phyloP scores from a whole-genome alignment of 2,113 vertebrate species.

The Heptranchias perlo region DNA sequence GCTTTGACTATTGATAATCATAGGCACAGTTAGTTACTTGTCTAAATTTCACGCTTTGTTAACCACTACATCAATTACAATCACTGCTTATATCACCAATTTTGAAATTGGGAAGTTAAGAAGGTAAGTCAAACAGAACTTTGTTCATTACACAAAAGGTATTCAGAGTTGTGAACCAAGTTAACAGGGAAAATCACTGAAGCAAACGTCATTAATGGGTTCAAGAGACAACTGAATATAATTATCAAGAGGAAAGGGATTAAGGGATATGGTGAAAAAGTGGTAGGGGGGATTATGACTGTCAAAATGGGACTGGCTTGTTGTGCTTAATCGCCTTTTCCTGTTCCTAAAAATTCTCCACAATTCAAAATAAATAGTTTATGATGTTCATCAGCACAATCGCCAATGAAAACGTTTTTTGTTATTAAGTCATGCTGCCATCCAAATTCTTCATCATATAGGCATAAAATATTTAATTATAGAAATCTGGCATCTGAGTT shows the following conservation, averaged over 20 bases:
- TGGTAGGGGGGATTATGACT: neutral
- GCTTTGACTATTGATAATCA: no score
- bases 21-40: no score
- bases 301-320: neutral
- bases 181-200: neutral
- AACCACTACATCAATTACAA: neutral
- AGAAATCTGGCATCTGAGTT: neutral
- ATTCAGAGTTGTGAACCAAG: neutral
- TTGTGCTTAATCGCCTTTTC: neutral
- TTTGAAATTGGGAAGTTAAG: neutral
- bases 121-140: neutral
- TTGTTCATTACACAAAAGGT: neutral
- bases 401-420: neutral
- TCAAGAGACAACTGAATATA: neutral
- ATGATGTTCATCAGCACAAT: neutral
- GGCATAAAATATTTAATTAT: constrained; percentile 14
- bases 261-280: neutral
- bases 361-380: neutral
- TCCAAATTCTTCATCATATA: neutral
- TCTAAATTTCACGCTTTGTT: no score
- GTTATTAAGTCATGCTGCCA: neutral
- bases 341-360: neutral
- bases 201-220: neutral
- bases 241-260: neutral
- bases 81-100: neutral